A percentile compares a stretch with the other conserved stretches of the same genome.
Conservation (phyloP, 2,113 vertebrate species). For the Melanotaenia duboulayi region DNA sequence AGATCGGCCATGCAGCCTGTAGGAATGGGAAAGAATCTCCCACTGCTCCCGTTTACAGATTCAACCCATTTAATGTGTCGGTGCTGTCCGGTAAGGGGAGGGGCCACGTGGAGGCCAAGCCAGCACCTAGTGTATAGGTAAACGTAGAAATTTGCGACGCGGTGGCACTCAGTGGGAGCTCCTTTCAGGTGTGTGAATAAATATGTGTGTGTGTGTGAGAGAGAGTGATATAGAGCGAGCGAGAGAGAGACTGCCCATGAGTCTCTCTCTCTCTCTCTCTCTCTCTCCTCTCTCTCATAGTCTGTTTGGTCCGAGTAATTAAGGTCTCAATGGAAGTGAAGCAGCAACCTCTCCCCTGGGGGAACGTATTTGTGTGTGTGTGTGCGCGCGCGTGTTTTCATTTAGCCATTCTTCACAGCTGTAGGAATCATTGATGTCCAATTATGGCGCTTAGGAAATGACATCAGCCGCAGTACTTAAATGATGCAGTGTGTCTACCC, state of each 20-base stretch:
- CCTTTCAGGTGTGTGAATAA: conserved; percentile 51
- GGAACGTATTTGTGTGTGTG: neutral
- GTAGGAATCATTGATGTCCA: conserved; percentile 61
- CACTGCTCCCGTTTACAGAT: conserved; percentile 47
- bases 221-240: neutral
- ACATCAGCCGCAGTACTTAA: conserved; percentile 69
- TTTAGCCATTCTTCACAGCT: conserved; percentile 49
- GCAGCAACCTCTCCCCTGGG: conserved; percentile 28
- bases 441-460: conserved; percentile 71
- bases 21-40: conserved; percentile 52
- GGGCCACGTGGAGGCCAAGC: conserved; percentile 52
- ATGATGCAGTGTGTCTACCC: conserved; percentile 58
- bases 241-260: conserved; percentile 22
- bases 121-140: conserved; percentile 42
- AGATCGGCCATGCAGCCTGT: conserved; percentile 41
- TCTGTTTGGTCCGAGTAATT: conserved; percentile 47
- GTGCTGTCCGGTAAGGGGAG: conserved; percentile 54
- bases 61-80: conserved; percentile 60
- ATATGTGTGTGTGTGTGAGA: conserved; percentile 7
- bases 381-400: conserved; percentile 30
- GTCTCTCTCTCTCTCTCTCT: no score
- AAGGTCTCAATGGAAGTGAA: conserved; percentile 44
- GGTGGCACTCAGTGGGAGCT: conserved; percentile 31
- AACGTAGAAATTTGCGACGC: conserved; percentile 40
- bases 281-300: no score